Conservation (phyloP, 2,888 invertebrate species). For the Scaptomyza flava region DNA sequence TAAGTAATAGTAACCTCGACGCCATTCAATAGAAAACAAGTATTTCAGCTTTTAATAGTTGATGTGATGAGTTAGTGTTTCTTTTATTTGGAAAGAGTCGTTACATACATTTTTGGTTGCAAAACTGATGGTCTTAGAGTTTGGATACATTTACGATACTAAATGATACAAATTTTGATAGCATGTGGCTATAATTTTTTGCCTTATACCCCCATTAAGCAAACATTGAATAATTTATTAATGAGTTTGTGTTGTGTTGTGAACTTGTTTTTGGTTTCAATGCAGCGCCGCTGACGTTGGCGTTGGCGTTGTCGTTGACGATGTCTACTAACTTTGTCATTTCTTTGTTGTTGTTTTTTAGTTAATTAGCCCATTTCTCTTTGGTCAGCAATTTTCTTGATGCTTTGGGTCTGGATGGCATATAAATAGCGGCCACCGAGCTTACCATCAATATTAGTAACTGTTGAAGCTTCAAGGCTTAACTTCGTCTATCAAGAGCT, state of each 20-base stretch:
- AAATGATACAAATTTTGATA: constrained; percentile 14
- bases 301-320: constrained; percentile 4
- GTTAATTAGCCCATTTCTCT: constrained; percentile 45
- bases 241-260: constrained; percentile 26
- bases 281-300: constrained; percentile 16
- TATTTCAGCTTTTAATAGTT: too few species aligned
- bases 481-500: constrained; percentile 60
- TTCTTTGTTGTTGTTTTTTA: constrained; percentile 6
- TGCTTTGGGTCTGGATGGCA: constrained; percentile 17
- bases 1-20: too few species aligned
- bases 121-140: background rate
- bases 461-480: constrained; percentile 57
- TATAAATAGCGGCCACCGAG: constrained; percentile 60
- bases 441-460: constrained; percentile 55
- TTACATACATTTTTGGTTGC: background rate
- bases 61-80: too few species aligned
- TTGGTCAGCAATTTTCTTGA: constrained; percentile 21
- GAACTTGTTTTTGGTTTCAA: constrained; percentile 33
- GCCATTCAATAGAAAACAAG: too few species aligned
- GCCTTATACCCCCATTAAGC: constrained; percentile 7
- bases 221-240: constrained; percentile 25
- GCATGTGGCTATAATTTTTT: constrained; percentile 6
- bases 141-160: background rate
- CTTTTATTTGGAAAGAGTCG: too few species aligned
- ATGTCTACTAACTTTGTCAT: background rate